phyloP scores from a whole-genome alignment of 2,113 vertebrate genomes.

The Danio rerio region GRCz12tu NC_133198.1:23726001-23726500 shows the following conservation, averaged over 20 bases:
- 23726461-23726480: too few species aligned
- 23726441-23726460: neutral
- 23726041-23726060: neutral
- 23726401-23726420: slow-evolving; percentile 26
- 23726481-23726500: too few species aligned
- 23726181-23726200: slow-evolving; percentile 62
- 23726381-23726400: slow-evolving; percentile 39
- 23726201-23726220: slow-evolving; percentile 51
- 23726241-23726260: slow-evolving; percentile 75
- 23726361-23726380: slow-evolving; percentile 42
- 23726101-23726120: neutral
- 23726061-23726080: neutral
- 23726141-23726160: neutral
- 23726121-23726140: neutral
- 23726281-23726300: slow-evolving; percentile 61
- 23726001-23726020: neutral
- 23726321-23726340: slow-evolving; percentile 61
- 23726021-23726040: neutral
- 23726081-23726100: neutral
- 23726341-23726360: slow-evolving; percentile 51
- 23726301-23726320: slow-evolving; percentile 58
- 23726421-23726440: slow-evolving; percentile 3
- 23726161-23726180: slow-evolving; percentile 25
- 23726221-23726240: slow-evolving; percentile 63
- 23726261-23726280: slow-evolving; percentile 60